Conservation (phyloP, 2,888 invertebrate genomes). For the Smittia sp. region DNA sequence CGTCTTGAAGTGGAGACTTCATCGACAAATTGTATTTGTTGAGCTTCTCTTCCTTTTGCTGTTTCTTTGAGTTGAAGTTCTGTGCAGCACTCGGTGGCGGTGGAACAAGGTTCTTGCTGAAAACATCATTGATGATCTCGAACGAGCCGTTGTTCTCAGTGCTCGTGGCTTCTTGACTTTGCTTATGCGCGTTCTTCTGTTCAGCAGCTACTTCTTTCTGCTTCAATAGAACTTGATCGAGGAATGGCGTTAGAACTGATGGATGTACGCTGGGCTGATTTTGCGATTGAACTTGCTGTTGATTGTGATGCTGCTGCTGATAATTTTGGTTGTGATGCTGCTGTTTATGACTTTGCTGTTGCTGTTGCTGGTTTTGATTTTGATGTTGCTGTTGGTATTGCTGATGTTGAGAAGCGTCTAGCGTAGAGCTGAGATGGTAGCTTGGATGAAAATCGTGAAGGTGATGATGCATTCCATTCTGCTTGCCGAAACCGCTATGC, state of each 20-base stretch:
- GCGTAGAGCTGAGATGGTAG: not conserved
- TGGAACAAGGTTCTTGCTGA: conserved; percentile 35
- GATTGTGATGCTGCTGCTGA: not conserved
- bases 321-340: not conserved
- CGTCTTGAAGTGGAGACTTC: conserved; percentile 42
- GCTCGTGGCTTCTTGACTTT: conserved; percentile 16
- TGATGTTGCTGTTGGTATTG: not conserved
- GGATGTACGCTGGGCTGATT: conserved; percentile 29
- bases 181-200: conserved; percentile 3
- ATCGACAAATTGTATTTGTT: conserved; percentile 34
- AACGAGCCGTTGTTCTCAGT: conserved; percentile 27
- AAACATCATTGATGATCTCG: conserved; percentile 35
- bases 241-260: conserved; percentile 28
- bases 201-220: conserved; percentile 33
- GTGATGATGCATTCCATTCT: not conserved
- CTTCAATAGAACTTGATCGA: conserved; percentile 33
- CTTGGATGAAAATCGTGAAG: not conserved
- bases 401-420: not conserved
- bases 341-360: not conserved
- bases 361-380: not conserved
- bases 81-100: not conserved
- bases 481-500: not conserved
- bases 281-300: not conserved
- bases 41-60: not conserved
- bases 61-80: not conserved